phyloP scores from a whole-genome alignment of 2,797 vertebrate species.

The Ispidina lecontei region DNA sequence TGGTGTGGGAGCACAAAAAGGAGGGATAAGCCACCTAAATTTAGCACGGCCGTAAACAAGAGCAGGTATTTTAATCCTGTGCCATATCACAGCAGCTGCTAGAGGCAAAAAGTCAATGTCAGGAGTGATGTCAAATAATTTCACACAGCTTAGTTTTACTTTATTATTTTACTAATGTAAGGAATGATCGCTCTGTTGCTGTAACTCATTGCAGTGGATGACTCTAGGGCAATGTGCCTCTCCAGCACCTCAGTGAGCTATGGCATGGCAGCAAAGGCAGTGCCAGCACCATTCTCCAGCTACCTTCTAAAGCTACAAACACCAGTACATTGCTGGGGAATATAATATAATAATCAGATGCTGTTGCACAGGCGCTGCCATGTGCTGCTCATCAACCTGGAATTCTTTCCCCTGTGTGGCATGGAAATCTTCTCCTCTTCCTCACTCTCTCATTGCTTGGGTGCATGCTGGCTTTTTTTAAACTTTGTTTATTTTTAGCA shows the following conservation, averaged over 20 bases:
- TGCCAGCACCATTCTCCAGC: rapidly evolving
- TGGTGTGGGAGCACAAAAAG: neutral
- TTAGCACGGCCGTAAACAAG: neutral
- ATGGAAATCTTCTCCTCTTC: neutral
- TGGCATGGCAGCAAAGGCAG: neutral
- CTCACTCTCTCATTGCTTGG: neutral
- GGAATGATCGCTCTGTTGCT: conserved; percentile 14
- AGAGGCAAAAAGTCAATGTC: neutral
- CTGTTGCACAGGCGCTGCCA: neutral
- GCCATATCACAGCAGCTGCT: neutral
- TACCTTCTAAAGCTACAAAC: too few relatives aligned
- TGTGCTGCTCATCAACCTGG: neutral
- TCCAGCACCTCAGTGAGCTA: neutral
- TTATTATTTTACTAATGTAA: conserved; percentile 23
- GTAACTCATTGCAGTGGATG: neutral
- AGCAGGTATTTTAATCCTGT: conserved; percentile 29
- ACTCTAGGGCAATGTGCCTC: neutral
- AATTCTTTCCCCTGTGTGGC: neutral
- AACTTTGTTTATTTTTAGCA: conserved; percentile 13
- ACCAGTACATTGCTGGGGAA: rapidly evolving
- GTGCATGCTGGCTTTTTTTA: neutral
- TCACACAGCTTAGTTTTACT: neutral
- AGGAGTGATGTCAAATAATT: neutral
- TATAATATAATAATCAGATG: neutral
- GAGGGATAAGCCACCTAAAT: neutral